Conservation (phyloP, 2,113 vertebrate genomes). For the Osmerus mordax region DNA sequence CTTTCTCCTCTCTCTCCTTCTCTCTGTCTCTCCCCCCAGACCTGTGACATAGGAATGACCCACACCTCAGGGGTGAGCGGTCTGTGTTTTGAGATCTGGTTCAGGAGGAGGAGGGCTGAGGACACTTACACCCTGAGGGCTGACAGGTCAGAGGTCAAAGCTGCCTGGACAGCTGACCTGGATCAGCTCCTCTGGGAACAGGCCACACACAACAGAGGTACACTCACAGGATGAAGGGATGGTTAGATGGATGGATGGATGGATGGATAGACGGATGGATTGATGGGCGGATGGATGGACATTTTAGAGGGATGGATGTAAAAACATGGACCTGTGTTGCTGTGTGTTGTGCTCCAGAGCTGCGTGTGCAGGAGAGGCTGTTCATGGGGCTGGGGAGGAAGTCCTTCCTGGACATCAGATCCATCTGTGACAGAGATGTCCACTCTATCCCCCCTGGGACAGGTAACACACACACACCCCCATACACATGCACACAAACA, state of each 20-base stretch:
- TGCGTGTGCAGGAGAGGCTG: slow-evolving; percentile 75
- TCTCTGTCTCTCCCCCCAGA: slow-evolving; percentile 52
- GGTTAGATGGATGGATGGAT: neutral
- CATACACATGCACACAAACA: slow-evolving; percentile 11
- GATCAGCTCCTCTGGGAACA: slow-evolving; percentile 76
- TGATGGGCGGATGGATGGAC: no score
- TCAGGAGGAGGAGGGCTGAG: slow-evolving; percentile 70
- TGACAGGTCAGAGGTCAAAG: slow-evolving; percentile 65
- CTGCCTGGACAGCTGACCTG: slow-evolving; percentile 73
- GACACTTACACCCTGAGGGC: slow-evolving; percentile 73
- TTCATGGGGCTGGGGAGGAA: slow-evolving; percentile 77
- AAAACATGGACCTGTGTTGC: neutral
- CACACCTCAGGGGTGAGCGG: slow-evolving; percentile 63
- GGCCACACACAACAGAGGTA: slow-evolving; percentile 71
- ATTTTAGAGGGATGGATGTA: neutral
- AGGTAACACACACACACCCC: slow-evolving; percentile 54
- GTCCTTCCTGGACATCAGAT: slow-evolving; percentile 76
- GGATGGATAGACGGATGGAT: no score
- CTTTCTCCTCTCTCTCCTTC: neutral
- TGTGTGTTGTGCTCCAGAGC: slow-evolving; percentile 55
- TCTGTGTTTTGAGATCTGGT: slow-evolving; percentile 78
- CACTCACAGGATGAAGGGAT: neutral
- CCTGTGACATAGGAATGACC: slow-evolving; percentile 75
- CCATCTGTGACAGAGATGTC: slow-evolving; percentile 70
- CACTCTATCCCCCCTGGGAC: slow-evolving; percentile 53